A percentile compares a stretch with the other conserved stretches of the same genome.
phyloP scores from a whole-genome alignment of 2,113 vertebrate species.

The Ginglymostoma cirratum region DNA sequence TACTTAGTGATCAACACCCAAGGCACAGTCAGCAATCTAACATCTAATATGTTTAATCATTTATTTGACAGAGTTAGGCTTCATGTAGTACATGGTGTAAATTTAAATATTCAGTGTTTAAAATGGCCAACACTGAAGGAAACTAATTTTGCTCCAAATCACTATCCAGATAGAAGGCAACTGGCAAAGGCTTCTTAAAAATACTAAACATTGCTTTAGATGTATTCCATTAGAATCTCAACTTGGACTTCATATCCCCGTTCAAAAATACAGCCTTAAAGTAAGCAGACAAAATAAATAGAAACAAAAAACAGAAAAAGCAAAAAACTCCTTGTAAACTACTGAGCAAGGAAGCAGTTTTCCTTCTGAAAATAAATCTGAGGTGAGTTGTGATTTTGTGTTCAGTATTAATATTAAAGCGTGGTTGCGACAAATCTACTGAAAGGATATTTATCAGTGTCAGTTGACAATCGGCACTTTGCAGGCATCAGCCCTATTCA shows the following conservation, averaged over 20 bases:
- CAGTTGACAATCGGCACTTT: constrained; percentile 43
- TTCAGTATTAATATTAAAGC: background rate
- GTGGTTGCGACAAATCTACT: constrained; percentile 24
- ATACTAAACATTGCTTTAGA: background rate
- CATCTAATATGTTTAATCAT: background rate
- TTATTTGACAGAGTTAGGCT: background rate
- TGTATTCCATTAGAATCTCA: background rate
- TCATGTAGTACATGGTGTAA: background rate
- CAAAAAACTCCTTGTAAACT: background rate
- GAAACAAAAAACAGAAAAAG: background rate
- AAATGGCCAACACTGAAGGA: background rate
- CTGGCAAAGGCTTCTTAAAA: background rate
- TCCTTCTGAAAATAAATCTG: background rate
- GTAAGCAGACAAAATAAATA: background rate
- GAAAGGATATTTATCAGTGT: constrained; percentile 49
- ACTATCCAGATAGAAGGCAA: background rate
- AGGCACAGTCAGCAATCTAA: background rate
- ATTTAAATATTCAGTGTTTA: background rate
- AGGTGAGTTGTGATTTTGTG: background rate
- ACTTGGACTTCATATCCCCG: background rate
- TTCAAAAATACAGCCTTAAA: background rate
- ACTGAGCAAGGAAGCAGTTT: background rate
- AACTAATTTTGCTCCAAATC: background rate
- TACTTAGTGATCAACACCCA: background rate
- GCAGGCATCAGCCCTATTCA: constrained; percentile 53